Conservation (phyloP, 2,113 vertebrate genomes). For the Microcebus murinus region DNA sequence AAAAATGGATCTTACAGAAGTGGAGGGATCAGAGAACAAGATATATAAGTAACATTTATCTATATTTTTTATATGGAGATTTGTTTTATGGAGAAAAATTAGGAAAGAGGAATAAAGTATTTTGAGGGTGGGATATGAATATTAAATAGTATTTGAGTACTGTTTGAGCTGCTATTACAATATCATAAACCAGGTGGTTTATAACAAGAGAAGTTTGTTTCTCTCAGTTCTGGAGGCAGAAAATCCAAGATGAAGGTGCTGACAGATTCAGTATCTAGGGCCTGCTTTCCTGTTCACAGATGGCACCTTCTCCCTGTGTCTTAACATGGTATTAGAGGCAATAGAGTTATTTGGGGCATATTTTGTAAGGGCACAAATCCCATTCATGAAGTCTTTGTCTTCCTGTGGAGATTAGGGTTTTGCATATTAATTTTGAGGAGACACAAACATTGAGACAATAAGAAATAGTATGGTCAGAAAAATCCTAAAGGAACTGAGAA, state of each 20-base stretch:
- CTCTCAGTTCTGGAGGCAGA: background rate
- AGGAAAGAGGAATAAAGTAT: background rate
- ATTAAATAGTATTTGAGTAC: background rate
- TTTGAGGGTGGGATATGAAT: background rate
- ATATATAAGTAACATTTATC: background rate
- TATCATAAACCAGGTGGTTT: background rate
- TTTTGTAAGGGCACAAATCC: background rate
- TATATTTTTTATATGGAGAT: background rate
- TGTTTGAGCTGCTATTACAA: background rate
- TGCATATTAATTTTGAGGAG: background rate
- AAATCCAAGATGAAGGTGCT: background rate
- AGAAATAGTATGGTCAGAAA: background rate
- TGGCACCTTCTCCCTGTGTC: background rate
- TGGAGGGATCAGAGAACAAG: background rate
- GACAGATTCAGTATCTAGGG: no score
- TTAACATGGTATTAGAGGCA: no score
- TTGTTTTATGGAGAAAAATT: background rate
- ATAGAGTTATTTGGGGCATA: background rate
- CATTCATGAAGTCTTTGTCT: background rate
- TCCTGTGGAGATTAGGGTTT: background rate
- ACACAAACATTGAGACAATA: background rate
- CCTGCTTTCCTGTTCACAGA: background rate
- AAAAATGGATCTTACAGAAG: background rate
- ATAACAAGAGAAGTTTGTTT: background rate
- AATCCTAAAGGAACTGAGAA: background rate